These are phyloP conservation scores for Entosphenus tridentatus DNA, from an alignment of 2,113 vertebrate genomes.

Conservation along the genomic window DNA sequence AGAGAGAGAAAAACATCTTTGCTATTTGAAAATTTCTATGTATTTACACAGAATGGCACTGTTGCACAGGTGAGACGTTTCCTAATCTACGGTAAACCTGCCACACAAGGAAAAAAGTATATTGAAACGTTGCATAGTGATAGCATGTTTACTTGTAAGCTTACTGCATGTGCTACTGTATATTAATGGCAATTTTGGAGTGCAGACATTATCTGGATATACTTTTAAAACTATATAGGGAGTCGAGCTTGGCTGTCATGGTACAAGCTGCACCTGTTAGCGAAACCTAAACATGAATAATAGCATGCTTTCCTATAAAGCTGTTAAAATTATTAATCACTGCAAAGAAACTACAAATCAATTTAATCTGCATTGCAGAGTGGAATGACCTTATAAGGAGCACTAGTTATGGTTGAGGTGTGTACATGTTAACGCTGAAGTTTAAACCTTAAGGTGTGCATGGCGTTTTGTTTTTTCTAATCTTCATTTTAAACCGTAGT, in stretches of 20 bases:
- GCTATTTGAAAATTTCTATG: conserved; percentile 22
- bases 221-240: neutral
- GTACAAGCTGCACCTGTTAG: neutral
- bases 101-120: conserved; percentile 1
- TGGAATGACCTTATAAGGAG: too few species aligned
- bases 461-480: too few species aligned
- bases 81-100: conserved; percentile 39
- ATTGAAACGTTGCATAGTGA: conserved; percentile 1
- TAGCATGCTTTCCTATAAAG: too few species aligned
- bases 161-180: conserved; percentile 6
- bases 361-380: too few species aligned
- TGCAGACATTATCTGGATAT: conserved; percentile 1
- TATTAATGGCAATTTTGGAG: conserved; percentile 3
- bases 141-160: conserved; percentile 5
- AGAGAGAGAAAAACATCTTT: conserved; percentile 40
- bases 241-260: neutral
- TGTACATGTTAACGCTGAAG: too few species aligned
- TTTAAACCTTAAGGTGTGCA: too few species aligned
- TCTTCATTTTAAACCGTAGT: too few species aligned
- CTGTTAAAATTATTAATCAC: too few species aligned
- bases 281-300: too few species aligned
- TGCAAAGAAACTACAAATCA: too few species aligned
- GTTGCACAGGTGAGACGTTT: conserved; percentile 46
- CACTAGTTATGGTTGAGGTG: too few species aligned
- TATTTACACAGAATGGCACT: conserved; percentile 35